phyloP scores from a whole-genome alignment of 2,888 invertebrate genomes.

The Drosophila nigricruria region DNA sequence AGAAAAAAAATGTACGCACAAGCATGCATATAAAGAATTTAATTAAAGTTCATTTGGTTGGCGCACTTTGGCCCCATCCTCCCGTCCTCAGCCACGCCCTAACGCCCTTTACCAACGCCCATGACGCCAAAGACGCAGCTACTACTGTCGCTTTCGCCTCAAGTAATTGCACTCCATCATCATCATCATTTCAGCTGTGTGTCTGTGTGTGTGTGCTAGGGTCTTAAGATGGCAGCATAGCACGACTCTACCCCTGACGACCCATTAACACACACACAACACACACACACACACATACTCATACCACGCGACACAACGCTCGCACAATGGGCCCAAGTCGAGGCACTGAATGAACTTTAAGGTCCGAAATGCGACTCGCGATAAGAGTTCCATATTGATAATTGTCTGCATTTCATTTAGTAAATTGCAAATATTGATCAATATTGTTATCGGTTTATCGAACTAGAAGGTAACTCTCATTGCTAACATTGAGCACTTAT shows the following conservation, averaged over 20 bases:
- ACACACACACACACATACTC: conserved; percentile 16
- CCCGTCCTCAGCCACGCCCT: background rate
- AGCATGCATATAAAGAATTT: conserved; percentile 73
- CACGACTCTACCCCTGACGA: conserved; percentile 17
- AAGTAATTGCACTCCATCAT: conserved; percentile 76
- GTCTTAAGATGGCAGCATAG: conserved; percentile 28
- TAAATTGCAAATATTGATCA: background rate
- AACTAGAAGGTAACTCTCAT: background rate
- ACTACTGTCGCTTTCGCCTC: conserved; percentile 67
- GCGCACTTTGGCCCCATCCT: conserved; percentile 30
- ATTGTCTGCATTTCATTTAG: background rate
- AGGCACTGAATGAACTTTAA: background rate
- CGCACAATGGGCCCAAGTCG: conserved; percentile 37
- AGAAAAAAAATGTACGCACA: conserved; percentile 48
- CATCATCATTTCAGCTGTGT: conserved; percentile 54
- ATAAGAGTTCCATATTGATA: background rate
- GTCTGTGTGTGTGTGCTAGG: conserved; percentile 9
- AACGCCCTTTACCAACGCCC: conserved; percentile 8
- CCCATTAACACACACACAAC: conserved; percentile 53
- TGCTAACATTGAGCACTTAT: background rate
- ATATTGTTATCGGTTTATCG: background rate
- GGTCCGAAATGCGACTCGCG: background rate
- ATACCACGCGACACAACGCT: conserved; percentile 19
- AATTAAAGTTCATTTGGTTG: conserved; percentile 75
- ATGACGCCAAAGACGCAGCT: conserved; percentile 21